Conservation (phyloP, 2,113 vertebrate genomes). For the Podarcis cretensis region DNA sequence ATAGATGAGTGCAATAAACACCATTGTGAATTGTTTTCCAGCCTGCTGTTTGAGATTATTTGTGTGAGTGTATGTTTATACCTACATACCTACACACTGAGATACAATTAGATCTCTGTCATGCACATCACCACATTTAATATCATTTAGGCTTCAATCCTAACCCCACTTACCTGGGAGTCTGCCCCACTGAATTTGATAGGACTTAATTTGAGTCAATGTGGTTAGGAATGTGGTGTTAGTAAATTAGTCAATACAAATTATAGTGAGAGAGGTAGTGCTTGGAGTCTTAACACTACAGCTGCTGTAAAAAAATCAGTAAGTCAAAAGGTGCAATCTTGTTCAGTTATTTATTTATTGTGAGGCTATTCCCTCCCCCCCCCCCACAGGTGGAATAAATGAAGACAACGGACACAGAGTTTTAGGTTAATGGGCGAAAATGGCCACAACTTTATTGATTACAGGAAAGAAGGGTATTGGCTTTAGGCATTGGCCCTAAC, state of each 20-base stretch:
- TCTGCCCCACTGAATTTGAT: too few relatives aligned
- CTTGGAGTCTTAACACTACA: background rate
- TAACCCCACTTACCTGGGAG: too few relatives aligned
- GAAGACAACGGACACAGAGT: too few relatives aligned
- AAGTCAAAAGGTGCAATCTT: background rate
- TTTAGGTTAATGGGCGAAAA: too few relatives aligned
- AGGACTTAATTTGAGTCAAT: too few relatives aligned
- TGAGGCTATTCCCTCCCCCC: too few relatives aligned
- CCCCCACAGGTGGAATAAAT: too few relatives aligned
- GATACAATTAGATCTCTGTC: background rate
- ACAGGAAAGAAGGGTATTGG: too few relatives aligned
- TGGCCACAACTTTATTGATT: too few relatives aligned
- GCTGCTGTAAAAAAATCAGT: background rate
- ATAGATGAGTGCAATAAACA: constrained; percentile 75
- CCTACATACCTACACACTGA: background rate
- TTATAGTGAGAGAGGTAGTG: background rate
- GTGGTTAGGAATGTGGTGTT: too few relatives aligned
- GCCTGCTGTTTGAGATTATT: constrained; percentile 35
- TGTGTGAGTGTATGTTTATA: background rate
- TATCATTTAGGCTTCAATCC: background rate
- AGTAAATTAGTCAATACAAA: background rate
- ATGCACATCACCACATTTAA: accelerated
- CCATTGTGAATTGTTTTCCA: constrained; percentile 49
- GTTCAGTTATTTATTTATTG: background rate
- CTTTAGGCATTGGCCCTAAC: too few relatives aligned